A percentile compares a stretch with the other conserved stretches of the same genome.
Evolutionary conservation across 2,888 invertebrate genomes (phyloP).

Genomic region (Lasioglossum lativentre): DNA sequence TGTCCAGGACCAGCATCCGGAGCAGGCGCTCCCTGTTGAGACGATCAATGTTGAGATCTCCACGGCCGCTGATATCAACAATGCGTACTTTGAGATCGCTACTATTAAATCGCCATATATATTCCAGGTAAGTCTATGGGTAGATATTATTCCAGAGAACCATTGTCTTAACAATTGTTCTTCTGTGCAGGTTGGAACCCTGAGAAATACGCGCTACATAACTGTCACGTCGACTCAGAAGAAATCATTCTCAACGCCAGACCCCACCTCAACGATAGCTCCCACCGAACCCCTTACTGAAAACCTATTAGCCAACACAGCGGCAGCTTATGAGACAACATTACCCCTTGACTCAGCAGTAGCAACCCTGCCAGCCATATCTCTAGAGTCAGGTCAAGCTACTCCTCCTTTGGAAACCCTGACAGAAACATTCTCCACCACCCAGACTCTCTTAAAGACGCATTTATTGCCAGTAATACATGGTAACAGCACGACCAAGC

Average conservation of each 20-base stretch:
- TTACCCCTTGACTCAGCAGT: constrained; percentile 91
- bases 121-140: constrained; percentile 90
- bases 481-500: constrained; percentile 90
- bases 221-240: constrained; percentile 95
- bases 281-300: constrained; percentile 93
- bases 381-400: constrained; percentile 90
- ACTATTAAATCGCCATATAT: constrained; percentile 96
- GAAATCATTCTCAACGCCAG: constrained; percentile 89
- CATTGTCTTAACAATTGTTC: neutral
- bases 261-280: constrained; percentile 86
- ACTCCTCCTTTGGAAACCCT: constrained; percentile 95
- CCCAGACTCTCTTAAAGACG: constrained; percentile 94
- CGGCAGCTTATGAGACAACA: constrained; percentile 90
- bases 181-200: constrained; percentile 90
- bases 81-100: constrained; percentile 95
- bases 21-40: constrained; percentile 88
- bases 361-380: constrained; percentile 93
- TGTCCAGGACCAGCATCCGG: constrained; percentile 78
- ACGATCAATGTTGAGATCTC: constrained; percentile 95
- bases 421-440: constrained; percentile 96
- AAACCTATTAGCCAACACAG: constrained; percentile 93
- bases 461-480: constrained; percentile 94
- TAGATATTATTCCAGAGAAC: neutral
- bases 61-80: constrained; percentile 93
- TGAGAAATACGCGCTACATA: constrained; percentile 94